Conservation (phyloP, 2,113 vertebrate genomes). For the Stercorarius parasiticus region DNA sequence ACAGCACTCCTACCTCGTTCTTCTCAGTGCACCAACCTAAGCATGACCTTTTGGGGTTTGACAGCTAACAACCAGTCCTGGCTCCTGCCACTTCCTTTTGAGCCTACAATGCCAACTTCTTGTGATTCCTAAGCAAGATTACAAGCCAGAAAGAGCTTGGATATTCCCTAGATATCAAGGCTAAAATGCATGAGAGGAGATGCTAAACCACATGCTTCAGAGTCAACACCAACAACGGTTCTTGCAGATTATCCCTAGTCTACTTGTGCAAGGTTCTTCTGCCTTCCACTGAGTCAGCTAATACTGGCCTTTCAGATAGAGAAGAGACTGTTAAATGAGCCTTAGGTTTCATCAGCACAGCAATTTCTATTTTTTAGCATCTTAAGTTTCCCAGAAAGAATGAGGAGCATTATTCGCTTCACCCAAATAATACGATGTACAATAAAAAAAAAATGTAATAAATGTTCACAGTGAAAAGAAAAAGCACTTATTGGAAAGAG, state of each 20-base stretch:
- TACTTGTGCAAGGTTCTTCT: background rate
- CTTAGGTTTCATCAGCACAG: background rate
- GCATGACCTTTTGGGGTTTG: background rate
- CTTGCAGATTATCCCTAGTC: background rate
- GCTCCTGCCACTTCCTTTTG: conserved; percentile 34
- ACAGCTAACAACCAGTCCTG: background rate
- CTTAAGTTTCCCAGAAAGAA: background rate
- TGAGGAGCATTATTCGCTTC: background rate
- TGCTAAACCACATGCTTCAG: background rate
- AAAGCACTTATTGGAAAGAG: background rate
- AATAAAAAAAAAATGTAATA: background rate
- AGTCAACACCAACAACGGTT: background rate
- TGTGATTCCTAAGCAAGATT: background rate
- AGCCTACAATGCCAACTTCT: conserved; percentile 1
- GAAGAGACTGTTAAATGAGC: background rate
- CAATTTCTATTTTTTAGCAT: background rate
- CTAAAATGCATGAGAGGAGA: background rate
- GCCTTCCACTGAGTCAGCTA: background rate
- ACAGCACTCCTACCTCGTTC: background rate
- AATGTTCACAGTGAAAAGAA: background rate
- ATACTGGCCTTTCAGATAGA: background rate
- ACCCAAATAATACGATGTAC: too few species aligned
- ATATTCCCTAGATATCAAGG: background rate
- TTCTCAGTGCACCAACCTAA: background rate
- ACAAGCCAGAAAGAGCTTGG: background rate